phyloP scores from a whole-genome alignment of 2,113 vertebrate species.

The Thalassoma bifasciatum region DNA sequence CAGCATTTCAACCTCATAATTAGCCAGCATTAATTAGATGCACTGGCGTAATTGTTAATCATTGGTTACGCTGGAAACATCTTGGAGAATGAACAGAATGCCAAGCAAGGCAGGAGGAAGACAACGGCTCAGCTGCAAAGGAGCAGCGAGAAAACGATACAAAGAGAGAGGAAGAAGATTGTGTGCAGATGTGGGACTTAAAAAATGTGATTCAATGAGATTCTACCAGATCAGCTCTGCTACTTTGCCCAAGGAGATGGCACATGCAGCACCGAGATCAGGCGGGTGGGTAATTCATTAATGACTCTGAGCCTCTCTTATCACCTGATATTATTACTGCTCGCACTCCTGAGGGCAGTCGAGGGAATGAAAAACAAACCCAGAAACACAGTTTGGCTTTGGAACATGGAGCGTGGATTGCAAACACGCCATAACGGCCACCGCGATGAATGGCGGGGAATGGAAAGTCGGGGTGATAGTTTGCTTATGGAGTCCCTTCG shows the following conservation, averaged over 20 bases:
- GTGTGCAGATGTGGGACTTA: slow-evolving; percentile 21
- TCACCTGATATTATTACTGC: slow-evolving; percentile 58
- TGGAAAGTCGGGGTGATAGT: slow-evolving; percentile 54
- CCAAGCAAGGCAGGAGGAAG: slow-evolving; percentile 67
- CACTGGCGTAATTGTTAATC: slow-evolving; percentile 86
- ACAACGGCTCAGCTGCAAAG: slow-evolving; percentile 40
- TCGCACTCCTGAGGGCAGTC: slow-evolving; percentile 15
- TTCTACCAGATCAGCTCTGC: slow-evolving; percentile 34
- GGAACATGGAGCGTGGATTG: slow-evolving; percentile 4
- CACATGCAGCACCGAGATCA: slow-evolving; percentile 29
- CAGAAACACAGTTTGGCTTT: slow-evolving; percentile 14
- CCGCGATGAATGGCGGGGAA: slow-evolving; percentile 24
- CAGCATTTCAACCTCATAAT: slow-evolving; percentile 84
- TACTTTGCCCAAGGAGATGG: slow-evolving; percentile 38
- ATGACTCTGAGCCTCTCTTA: slow-evolving; percentile 38
- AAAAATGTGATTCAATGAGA: slow-evolving; percentile 43
- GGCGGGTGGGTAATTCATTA: slow-evolving; percentile 53
- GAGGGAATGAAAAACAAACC: slow-evolving; percentile 46
- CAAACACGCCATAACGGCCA: slow-evolving; percentile 22
- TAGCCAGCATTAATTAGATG: slow-evolving; percentile 83
- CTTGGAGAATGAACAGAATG: slow-evolving; percentile 78
- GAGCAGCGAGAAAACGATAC: slow-evolving; percentile 1
- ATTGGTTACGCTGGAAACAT: slow-evolving; percentile 83
- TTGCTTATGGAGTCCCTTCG: slow-evolving; percentile 65
- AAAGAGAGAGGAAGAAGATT: slow-evolving; percentile 9